Percentiles rank a stretch among this genome's conserved stretches.
Conservation (phyloP, 30 jellyfish, hydroid and myxozoan species). For the Morbakka virulenta region DNA sequence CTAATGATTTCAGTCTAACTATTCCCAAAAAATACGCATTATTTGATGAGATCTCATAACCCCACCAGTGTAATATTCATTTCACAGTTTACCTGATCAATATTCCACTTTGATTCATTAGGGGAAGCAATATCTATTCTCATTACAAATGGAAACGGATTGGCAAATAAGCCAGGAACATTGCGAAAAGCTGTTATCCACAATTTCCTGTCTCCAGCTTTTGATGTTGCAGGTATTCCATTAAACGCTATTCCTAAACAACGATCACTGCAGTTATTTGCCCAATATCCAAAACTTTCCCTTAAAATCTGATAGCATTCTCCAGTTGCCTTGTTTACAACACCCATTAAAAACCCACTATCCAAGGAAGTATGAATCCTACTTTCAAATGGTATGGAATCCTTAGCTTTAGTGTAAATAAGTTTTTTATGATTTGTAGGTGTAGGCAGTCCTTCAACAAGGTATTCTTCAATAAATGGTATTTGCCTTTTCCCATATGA, state of each 20-base stretch:
- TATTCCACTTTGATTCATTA: conserved; percentile 53
- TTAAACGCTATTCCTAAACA: conserved; percentile 16
- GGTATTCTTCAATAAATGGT: conserved; percentile 41
- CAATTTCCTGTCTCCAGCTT: conserved; percentile 27
- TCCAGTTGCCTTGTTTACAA: conserved; percentile 16
- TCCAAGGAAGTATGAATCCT: conserved; percentile 42
- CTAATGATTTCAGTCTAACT: too few relatives aligned
- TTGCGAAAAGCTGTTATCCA: conserved; percentile 48
- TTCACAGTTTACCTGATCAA: conserved; percentile 34
- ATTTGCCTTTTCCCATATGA: too few relatives aligned
- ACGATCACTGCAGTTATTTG: conserved; percentile 43
- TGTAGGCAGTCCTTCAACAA: conserved; percentile 39
- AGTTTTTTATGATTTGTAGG: conserved; percentile 23
- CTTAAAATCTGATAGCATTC: conserved; percentile 29
- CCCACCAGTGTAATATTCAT: too few relatives aligned
- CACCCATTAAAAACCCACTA: background rate
- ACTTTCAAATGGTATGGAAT: conserved; percentile 35
- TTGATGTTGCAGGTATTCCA: conserved; percentile 44
- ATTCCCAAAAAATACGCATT: too few relatives aligned
- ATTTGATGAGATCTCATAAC: too few relatives aligned
- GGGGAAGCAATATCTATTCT: conserved; percentile 33
- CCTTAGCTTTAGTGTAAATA: conserved; percentile 15
- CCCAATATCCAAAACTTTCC: conserved; percentile 59
- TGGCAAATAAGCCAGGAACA: conserved; percentile 12
- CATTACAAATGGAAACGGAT: conserved; percentile 48